Evolutionary conservation across 2,888 invertebrate species (phyloP).

Genomic region (Papilio elwesi): DNA sequence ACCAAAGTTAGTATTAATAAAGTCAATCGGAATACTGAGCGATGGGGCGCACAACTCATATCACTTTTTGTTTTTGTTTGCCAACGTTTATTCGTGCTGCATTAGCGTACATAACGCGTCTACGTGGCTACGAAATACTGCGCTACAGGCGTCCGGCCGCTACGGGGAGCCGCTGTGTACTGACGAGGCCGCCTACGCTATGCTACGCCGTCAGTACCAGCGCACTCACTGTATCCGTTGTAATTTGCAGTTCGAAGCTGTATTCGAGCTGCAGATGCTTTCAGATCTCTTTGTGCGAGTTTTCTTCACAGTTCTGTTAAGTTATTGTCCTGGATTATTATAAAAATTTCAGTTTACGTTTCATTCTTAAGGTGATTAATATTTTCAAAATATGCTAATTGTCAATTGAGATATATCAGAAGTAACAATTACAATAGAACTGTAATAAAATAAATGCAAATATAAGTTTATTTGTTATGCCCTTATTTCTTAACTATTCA

Average conservation of each 20-base stretch:
- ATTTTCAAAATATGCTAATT: background rate
- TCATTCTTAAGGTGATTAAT: background rate
- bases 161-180: slow-evolving; percentile 70
- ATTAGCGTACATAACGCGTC: slow-evolving; percentile 75
- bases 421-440: too few species aligned
- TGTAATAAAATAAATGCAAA: too few species aligned
- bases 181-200: slow-evolving; percentile 61
- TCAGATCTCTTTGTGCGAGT: slow-evolving; percentile 75
- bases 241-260: slow-evolving; percentile 78
- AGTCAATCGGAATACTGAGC: slow-evolving; percentile 75
- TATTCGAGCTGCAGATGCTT: slow-evolving; percentile 78
- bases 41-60: slow-evolving; percentile 81
- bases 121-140: slow-evolving; percentile 63
- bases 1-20: slow-evolving; percentile 76
- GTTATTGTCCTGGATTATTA: slow-evolving; percentile 64
- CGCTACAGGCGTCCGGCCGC: slow-evolving; percentile 70
- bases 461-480: too few species aligned
- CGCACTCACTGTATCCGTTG: slow-evolving; percentile 68
- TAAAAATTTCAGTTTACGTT: slow-evolving; percentile 55
- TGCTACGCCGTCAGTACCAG: slow-evolving; percentile 51
- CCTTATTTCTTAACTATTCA: too few species aligned
- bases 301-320: slow-evolving; percentile 75
- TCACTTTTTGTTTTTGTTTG: slow-evolving; percentile 82
- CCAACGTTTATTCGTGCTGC: slow-evolving; percentile 57
- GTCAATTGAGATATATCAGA: too few species aligned